phyloP scores from a whole-genome alignment of 1,140 invertebrate species.

The Periplaneta americana region DNA sequence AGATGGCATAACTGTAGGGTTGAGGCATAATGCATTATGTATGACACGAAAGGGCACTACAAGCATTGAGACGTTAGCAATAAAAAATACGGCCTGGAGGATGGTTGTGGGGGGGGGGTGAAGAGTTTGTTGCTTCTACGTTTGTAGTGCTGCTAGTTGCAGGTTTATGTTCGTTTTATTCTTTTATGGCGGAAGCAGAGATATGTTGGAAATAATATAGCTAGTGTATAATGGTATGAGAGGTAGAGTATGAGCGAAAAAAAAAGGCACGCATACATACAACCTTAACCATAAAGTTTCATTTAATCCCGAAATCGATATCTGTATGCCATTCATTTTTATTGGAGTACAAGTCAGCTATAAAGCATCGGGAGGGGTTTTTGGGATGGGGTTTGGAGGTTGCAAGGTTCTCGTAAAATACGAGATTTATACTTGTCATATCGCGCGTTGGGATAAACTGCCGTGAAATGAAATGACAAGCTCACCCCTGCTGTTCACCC shows the following conservation, averaged over 20 bases:
- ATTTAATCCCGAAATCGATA: background rate
- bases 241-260: too few species aligned
- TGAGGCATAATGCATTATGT: background rate
- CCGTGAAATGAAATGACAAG: background rate
- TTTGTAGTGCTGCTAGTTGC: too few species aligned
- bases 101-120: too few species aligned
- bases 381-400: too few species aligned
- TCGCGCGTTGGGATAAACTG: background rate
- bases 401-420: background rate
- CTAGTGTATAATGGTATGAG: too few species aligned
- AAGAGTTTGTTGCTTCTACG: too few species aligned
- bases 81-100: background rate
- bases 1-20: background rate
- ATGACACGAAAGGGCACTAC: background rate
- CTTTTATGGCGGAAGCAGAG: background rate
- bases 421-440: background rate
- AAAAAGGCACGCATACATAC: too few species aligned
- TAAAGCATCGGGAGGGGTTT: background rate
- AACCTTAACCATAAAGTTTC: background rate
- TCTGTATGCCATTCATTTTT: background rate
- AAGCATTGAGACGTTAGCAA: background rate
- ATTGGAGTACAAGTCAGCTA: background rate
- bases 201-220: background rate
- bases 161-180: background rate
- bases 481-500: background rate